Conservation (phyloP, 2,888 invertebrate species). For the Dichetophora obliterata region DNA sequence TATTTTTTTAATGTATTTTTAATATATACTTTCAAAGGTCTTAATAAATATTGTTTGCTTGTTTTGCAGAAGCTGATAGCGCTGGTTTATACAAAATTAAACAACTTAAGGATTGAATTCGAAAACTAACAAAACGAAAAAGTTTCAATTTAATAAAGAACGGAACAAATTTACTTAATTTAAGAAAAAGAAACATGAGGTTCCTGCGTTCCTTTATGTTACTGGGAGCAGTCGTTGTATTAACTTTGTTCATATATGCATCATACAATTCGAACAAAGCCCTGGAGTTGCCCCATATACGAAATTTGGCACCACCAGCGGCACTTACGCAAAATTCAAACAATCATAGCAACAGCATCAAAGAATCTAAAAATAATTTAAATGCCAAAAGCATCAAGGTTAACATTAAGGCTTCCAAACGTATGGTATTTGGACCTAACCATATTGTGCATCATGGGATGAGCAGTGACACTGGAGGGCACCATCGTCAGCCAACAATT, state of each 20-base stretch:
- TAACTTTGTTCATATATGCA: constrained; percentile 71
- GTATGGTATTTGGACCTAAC: neutral
- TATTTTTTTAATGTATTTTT: too few relatives aligned
- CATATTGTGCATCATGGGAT: constrained; percentile 24
- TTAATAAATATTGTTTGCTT: too few relatives aligned
- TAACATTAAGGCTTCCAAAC: neutral
- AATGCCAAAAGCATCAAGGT: constrained; percentile 30
- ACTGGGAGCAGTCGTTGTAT: constrained; percentile 67
- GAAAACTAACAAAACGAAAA: too few relatives aligned
- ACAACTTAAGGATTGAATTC: too few relatives aligned
- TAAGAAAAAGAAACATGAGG: constrained; percentile 65
- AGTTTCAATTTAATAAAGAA: too few relatives aligned
- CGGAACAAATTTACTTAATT: too few relatives aligned
- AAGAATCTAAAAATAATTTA: neutral
- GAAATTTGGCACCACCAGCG: constrained; percentile 47
- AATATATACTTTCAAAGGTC: too few relatives aligned
- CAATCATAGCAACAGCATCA: constrained; percentile 10
- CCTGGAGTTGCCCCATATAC: constrained; percentile 60
- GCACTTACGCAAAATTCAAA: constrained; percentile 26
- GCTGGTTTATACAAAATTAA: too few relatives aligned
- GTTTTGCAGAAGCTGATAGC: too few relatives aligned
- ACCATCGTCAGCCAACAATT: constrained; percentile 62
- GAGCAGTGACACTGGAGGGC: constrained; percentile 45
- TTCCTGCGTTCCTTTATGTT: constrained; percentile 70
- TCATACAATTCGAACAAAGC: constrained; percentile 69